Base-by-base conservation (phyloP, 2,797 vertebrate species). In the Lindbergichthys nudifrons region DNA sequence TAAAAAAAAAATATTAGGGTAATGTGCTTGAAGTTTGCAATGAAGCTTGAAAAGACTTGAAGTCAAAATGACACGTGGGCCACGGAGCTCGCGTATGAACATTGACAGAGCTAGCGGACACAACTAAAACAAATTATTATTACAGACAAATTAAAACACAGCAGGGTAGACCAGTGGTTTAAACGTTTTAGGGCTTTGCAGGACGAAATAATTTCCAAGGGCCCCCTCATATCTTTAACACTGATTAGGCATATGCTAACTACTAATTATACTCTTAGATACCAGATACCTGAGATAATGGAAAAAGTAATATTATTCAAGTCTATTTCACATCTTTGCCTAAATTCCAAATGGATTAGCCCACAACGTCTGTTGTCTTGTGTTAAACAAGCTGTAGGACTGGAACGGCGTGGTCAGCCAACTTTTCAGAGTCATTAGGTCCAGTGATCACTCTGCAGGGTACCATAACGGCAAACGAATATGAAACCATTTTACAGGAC, bases 361-460 rank as follows among this genome's bases (percentile, higher is more conserved):
- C 43, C 30, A 36, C 63, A 69, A 39, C 48, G 66, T 66, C 68
- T 68, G 73, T 46, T 76, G 79, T 56, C 82, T 64, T 65, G 23
- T 60, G 73, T 77, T 80, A 78, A 77, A 63, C 72, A 77, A 81
- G 45, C 60, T 72, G 59, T 46, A 57, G 60, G 52, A 59, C 32
- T 65, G 61, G 13, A 77, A 59, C 19, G 1, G 41, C 70, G 30
- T n/a, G 54, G 51, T 80, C 81, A 67, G 71, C 57, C 77, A 70
- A 70, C 64, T 62, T 83, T 79, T 75, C 61, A 74, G 71, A 80
- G 74, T 65, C 63, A 82, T 80, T 77, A 83, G 70, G 68, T 68
- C 71, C 71, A 67, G 56, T 72, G 62, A 81, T 85, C 74, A 76
- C 68, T 77, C 77, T 59, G 73, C 79, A 73, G 63, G 70, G 65